These are phyloP conservation scores for Falco rusticolus DNA, from an alignment of 2,797 vertebrate species.

Conservation along the genomic window DNA sequence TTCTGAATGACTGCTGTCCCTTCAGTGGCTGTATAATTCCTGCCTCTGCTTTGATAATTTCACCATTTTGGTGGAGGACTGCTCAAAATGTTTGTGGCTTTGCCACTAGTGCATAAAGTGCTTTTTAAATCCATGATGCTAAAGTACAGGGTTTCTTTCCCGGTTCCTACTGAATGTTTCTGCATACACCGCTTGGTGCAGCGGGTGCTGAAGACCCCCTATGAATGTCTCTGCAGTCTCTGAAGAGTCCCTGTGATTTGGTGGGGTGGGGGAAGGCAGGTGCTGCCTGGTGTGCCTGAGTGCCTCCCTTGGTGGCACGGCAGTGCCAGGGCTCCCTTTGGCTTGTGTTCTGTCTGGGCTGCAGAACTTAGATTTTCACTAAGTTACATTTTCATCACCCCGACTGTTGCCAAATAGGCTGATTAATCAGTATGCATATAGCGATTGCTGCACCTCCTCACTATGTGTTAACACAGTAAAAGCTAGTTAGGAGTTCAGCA, in stretches of 20 bases:
- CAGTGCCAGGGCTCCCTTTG: not conserved
- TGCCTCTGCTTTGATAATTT: not conserved
- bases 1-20: not conserved
- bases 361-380: not conserved
- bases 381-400: not conserved
- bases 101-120: not conserved
- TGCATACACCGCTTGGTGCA: not conserved
- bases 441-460: not conserved
- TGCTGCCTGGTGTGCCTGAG: rapidly evolving
- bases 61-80: not conserved
- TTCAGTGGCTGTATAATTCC: not conserved
- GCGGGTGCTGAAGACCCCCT: not conserved
- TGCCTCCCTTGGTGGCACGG: rapidly evolving
- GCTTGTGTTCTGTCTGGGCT: rapidly evolving
- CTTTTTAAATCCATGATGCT: not conserved
- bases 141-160: not conserved
- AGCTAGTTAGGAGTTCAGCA: not conserved
- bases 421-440: not conserved
- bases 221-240: not conserved
- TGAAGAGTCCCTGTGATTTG: not conserved
- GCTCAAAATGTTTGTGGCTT: not conserved
- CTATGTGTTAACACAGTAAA: not conserved
- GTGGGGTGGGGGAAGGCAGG: not conserved
- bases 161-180: not conserved
- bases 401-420: not conserved